Conservation (phyloP, 2,797 vertebrate genomes). For the Steatocranus sp. region DNA sequence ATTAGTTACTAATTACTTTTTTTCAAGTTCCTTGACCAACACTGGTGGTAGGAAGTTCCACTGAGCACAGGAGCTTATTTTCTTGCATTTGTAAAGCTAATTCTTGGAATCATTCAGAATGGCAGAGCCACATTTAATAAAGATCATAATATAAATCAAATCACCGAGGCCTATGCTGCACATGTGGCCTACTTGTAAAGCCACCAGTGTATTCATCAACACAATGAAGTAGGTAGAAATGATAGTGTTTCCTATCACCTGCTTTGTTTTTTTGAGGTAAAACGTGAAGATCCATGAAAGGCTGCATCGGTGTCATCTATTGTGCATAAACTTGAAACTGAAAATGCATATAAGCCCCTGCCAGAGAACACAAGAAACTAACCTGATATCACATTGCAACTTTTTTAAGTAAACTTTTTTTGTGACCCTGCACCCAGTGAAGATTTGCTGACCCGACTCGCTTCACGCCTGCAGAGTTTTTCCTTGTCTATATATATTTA, state of each 20-base stretch:
- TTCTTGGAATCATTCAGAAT: neutral
- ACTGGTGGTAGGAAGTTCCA: neutral
- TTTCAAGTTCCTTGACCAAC: neutral
- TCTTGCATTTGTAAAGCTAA: neutral
- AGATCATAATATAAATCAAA: neutral
- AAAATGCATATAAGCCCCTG: neutral
- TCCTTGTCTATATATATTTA: neutral
- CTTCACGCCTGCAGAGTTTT: neutral
- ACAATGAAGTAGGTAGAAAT: neutral
- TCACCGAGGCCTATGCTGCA: fast-evolving
- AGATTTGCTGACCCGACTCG: neutral
- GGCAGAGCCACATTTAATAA: neutral
- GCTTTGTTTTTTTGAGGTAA: neutral
- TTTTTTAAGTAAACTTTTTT: neutral
- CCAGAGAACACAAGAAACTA: neutral
- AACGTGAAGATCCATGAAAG: neutral
- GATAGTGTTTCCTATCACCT: fast-evolving
- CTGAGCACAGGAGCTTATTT: neutral
- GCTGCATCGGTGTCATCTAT: neutral
- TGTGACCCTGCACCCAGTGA: neutral
- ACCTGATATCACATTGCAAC: neutral
- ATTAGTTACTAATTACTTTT: neutral
- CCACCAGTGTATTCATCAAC: neutral
- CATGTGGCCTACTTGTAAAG: fast-evolving
- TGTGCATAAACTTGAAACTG: neutral